These are phyloP conservation scores for Apeltes quadracus DNA, from an alignment of 2,113 vertebrate species.

Conservation along the genomic window DNA sequence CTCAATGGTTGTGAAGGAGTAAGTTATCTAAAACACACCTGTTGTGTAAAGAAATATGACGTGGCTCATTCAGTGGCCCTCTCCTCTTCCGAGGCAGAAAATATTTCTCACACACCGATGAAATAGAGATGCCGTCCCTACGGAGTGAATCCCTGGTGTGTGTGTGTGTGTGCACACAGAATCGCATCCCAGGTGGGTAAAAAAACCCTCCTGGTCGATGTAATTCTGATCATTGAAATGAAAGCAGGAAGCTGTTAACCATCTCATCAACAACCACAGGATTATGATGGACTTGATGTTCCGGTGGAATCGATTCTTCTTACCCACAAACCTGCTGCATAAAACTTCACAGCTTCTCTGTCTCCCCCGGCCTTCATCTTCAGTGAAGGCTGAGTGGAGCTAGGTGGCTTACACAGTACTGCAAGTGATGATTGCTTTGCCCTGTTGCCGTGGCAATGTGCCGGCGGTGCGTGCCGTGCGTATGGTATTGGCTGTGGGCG, in stretches of 20 bases:
- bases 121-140: constrained; percentile 65
- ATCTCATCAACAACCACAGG: constrained; percentile 4
- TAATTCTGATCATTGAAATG: constrained; percentile 29
- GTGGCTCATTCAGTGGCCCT: background rate
- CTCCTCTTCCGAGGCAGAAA: constrained; percentile 14
- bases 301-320: background rate
- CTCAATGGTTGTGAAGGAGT: background rate
- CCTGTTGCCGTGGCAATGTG: constrained; percentile 71
- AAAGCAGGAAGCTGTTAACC: background rate
- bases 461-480: constrained; percentile 69
- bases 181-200: constrained; percentile 40
- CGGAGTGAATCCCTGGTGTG: constrained; percentile 37
- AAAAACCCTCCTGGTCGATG: constrained; percentile 44
- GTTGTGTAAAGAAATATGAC: background rate
- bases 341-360: background rate
- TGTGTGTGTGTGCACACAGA: constrained; percentile 37
- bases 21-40: background rate
- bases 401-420: constrained; percentile 56
- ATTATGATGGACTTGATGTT: constrained; percentile 35
- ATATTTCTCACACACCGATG: constrained; percentile 53
- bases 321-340: background rate
- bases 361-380: background rate
- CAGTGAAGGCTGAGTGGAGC: constrained; percentile 48
- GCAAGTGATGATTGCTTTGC: constrained; percentile 61
- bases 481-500: constrained; percentile 58